Conservation (phyloP, 2,888 invertebrate species). For the Agrochola macilenta region DNA sequence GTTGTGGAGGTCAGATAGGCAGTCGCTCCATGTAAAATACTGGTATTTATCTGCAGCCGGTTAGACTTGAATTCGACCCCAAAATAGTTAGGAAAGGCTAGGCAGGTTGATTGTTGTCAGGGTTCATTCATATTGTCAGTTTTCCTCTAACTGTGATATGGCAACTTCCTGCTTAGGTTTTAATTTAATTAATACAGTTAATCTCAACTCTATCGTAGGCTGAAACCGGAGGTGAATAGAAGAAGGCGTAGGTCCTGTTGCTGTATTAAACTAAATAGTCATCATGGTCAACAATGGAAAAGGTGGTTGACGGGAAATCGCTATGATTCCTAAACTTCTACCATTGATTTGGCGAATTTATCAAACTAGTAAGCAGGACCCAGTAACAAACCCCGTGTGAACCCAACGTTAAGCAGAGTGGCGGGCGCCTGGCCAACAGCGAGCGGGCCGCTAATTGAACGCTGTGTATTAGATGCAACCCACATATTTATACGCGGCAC, state of each 20-base stretch:
- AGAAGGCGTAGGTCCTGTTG: not conserved
- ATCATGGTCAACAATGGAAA: not conserved
- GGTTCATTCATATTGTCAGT: not conserved
- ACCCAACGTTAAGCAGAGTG: constrained; percentile 16
- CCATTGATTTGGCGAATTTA: not conserved
- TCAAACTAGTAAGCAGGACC: not conserved
- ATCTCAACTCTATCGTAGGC: no score
- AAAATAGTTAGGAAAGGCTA: no score
- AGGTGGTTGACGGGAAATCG: not conserved
- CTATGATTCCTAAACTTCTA: not conserved
- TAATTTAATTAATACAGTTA: no score
- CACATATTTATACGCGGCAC: constrained; percentile 45
- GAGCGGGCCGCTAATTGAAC: constrained; percentile 53
- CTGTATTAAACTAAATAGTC: not conserved
- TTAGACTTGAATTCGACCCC: no score
- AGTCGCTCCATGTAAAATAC: no score
- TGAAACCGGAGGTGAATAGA: no score
- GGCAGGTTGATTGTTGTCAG: not conserved
- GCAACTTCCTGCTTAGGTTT: not conserved
- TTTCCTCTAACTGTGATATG: not conserved
- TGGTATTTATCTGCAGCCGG: no score
- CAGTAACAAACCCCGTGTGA: constrained; percentile 13
- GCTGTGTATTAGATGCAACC: constrained; percentile 55
- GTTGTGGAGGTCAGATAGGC: no score
- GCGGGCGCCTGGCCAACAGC: constrained; percentile 54